Evolutionary conservation across 2,888 invertebrate species (phyloP).

Genomic region (Catocala nupta): DNA sequence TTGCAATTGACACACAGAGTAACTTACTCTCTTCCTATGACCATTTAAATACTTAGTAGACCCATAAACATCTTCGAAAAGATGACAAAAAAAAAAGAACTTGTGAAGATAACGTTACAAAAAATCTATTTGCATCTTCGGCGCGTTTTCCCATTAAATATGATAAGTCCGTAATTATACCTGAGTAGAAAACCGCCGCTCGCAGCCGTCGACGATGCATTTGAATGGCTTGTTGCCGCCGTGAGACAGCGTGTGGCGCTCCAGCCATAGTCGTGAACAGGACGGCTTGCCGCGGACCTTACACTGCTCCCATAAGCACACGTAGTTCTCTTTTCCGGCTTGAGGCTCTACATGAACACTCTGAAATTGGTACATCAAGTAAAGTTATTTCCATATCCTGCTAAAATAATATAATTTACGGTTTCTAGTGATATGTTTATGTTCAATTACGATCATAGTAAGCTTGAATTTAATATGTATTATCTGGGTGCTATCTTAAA

Average conservation of each 20-base stretch:
- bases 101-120: not conserved
- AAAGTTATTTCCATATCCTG: not conserved
- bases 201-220: constrained; percentile 98
- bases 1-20: too few relatives aligned
- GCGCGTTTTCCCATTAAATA: constrained; percentile 4
- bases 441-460: too few relatives aligned
- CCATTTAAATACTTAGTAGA: too few relatives aligned
- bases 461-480: too few relatives aligned
- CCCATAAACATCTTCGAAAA: too few relatives aligned
- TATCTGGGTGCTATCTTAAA: too few relatives aligned
- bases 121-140: constrained; percentile 5
- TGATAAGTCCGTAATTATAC: constrained; percentile 81
- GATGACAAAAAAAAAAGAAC: not conserved
- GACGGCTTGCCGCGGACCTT: constrained; percentile 97
- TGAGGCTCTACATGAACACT: constrained; percentile 95
- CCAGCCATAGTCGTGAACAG: constrained; percentile 97
- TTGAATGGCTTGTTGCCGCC: constrained; percentile 97
- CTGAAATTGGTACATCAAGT: constrained; percentile 77
- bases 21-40: too few relatives aligned
- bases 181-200: constrained; percentile 95
- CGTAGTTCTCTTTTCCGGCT: constrained; percentile 93
- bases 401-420: too few relatives aligned
- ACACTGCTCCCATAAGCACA: constrained; percentile 97
- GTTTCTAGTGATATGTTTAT: too few relatives aligned
- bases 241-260: constrained; percentile 96